These are phyloP conservation scores for Tridacna crocea DNA, from an alignment of 2,888 invertebrate species.

Conservation along the genomic window DNA sequence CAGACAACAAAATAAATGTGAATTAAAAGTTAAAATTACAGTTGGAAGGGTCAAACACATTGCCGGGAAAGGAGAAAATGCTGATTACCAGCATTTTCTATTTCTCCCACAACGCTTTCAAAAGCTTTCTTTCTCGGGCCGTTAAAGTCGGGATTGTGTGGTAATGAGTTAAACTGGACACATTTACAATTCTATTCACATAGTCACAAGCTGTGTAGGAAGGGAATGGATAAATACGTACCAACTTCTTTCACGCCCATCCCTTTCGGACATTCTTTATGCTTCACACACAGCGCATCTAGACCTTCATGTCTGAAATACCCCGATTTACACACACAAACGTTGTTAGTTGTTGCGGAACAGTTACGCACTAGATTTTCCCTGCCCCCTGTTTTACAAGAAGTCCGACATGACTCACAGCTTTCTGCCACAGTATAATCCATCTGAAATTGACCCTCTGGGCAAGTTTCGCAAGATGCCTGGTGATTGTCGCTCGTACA, in stretches of 20 bases:
- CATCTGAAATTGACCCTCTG: not conserved
- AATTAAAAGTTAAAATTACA: no score
- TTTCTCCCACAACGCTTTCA: no score
- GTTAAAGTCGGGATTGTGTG: no score
- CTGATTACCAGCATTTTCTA: no score
- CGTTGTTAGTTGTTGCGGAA: conserved; percentile 4
- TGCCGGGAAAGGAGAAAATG: no score
- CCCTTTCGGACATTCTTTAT: not conserved
- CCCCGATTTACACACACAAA: not conserved
- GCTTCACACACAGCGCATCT: not conserved
- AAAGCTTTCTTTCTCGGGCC: no score
- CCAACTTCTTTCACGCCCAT: conserved; percentile 5
- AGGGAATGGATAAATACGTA: conserved; percentile 1
- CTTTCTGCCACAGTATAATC: conserved; percentile 1
- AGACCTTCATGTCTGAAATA: not conserved
- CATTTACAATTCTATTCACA: not conserved
- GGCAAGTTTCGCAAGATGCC: not conserved
- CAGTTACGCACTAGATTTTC: conserved; percentile 8
- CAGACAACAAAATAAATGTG: no score
- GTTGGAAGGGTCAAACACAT: no score
- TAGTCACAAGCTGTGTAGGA: not conserved
- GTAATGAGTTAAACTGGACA: no score
- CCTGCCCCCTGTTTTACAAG: conserved; percentile 6
- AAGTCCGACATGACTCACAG: conserved; percentile 5
- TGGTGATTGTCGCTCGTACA: not conserved